Evolutionary conservation across 2,888 invertebrate species (phyloP), one percentile per base, ranked within the genome.

Genomic region (Dysmachus trigonus): DNA sequence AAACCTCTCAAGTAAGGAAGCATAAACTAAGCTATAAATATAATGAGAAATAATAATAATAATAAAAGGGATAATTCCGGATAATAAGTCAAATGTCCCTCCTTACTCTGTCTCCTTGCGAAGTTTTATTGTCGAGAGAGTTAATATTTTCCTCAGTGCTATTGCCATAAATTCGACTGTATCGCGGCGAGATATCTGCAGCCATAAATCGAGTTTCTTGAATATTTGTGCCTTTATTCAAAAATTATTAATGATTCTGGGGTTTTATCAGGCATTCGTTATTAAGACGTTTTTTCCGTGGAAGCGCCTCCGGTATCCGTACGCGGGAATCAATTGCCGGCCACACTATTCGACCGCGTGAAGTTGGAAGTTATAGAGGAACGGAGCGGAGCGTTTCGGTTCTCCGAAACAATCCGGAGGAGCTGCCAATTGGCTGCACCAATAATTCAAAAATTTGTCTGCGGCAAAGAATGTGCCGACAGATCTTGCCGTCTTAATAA

Each of bases 381-480:
- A 8, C 18, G 27, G 13, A 10, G 27, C 62, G 62, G 27, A 10
- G 27, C 62, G 62, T 22, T 5, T 47, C n/a, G 62, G 62, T 5
- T 47, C n/a, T n/a, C 33, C 74, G 33, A 74, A 74, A 31, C 33
- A 15, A n/a, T 74, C 74, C 62, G 18, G 22, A 10, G 53, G 22
- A 22, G 62, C 76, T 76, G 76, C 76, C 76, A 79, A 79, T 51
- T 79, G 47, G 47, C 18, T 13, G 27, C 62, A 38, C 35, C 41
- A 84, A 84, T 84, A 84, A 84, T 84, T 84, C 84, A 79, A 84
- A 84, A 84, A 84, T 84, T 84, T 84, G 84, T 84, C 73, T 47
- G 71, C 30, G 35, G 73, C 47, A 74, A 47, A 47, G 47, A 84
- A 84, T 73, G 33, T 47, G 74, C 84, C 84, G 74, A 84, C 84